Evolutionary conservation across 2,113 vertebrate species (phyloP), one percentile per base, ranked within the genome.

Genomic region (Siniperca chuatsi): DNA sequence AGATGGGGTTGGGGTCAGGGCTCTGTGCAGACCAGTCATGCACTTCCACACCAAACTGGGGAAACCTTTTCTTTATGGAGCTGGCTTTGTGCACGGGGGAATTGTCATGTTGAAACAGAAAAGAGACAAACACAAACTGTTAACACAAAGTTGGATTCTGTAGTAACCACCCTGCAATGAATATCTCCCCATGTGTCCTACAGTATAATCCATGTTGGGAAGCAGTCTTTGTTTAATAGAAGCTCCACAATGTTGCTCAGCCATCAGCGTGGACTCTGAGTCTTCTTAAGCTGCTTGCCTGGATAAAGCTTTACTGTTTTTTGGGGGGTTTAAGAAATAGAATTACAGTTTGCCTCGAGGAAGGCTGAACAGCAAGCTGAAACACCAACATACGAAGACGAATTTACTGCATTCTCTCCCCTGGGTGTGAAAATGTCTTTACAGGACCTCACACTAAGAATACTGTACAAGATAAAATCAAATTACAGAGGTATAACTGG

Each of bases 261-360:
- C 1, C 71, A 35, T 70, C 76, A 2, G 55, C 37, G 3, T 20
- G 67, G 46, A 65, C 79, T 62, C 57, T 16, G 70, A 83, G 4
- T 71, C 71, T 1, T 67, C 1, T 40, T 67, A 77, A 68, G 67
- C 67, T 57, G 25, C 73, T 80, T 46, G 57, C 48, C 50, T 71
- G 57, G 77, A 72, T 44, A 48, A 76, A 84, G 67, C 46, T 81
- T 25, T 52, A 16, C 55, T 75, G 23, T 78, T 72, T 72, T 35
- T 57, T 2, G 18, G 8, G 29, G 67, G 1, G 61, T 87, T 84
- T 52, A 57, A 44, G 50, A 37, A 58, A 20, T 33, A 65, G 40
- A 79, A 75, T 83, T 55, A 23, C 9, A 61, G 61, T 20, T 12
- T 7, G 1, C 60, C 66, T 40, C 0, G 3, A 73, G 54, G 81